phyloP scores from a whole-genome alignment of 2,888 invertebrate genomes.

The Amblyjoppa fuscipennis region DNA sequence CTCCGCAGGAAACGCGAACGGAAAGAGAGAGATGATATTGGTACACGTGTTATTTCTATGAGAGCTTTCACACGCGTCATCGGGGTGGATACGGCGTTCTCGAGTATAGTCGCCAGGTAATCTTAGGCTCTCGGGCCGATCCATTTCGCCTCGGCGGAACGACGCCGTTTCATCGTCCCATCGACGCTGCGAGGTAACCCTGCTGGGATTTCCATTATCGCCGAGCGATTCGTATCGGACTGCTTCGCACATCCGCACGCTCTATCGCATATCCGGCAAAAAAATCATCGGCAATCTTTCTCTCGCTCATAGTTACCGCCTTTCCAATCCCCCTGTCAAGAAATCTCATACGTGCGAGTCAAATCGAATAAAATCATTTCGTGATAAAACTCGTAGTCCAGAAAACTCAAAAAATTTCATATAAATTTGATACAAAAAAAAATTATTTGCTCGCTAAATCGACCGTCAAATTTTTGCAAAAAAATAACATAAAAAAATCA shows the following conservation, averaged over 20 bases:
- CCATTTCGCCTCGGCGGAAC: conserved; percentile 58
- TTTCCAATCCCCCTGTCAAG: neutral
- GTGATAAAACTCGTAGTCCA: neutral
- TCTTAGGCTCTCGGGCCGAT: conserved; percentile 53
- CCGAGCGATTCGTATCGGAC: conserved; percentile 77
- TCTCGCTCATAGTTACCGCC: neutral
- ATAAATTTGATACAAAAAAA: neutral
- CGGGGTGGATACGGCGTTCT: conserved; percentile 15
- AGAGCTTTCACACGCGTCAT: conserved; percentile 79
- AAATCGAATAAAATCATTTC: neutral
- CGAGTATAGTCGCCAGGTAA: conserved; percentile 45
- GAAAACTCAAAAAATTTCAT: neutral
- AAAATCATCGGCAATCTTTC: conserved; percentile 19
- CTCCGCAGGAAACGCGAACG: conserved; percentile 58
- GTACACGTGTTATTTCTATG: conserved; percentile 80
- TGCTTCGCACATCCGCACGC: neutral
- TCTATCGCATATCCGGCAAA: conserved; percentile 6
- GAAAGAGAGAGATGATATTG: conserved; percentile 39
- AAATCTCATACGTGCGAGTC: neutral
- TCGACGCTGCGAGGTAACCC: conserved; percentile 72
- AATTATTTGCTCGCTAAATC: neutral
- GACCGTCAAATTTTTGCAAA: too few species aligned
- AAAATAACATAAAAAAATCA: too few species aligned
- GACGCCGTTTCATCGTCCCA: conserved; percentile 78
- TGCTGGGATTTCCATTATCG: conserved; percentile 84